phyloP scores from a whole-genome alignment of 2,888 invertebrate genomes.

The Erebia aethiops region DNA sequence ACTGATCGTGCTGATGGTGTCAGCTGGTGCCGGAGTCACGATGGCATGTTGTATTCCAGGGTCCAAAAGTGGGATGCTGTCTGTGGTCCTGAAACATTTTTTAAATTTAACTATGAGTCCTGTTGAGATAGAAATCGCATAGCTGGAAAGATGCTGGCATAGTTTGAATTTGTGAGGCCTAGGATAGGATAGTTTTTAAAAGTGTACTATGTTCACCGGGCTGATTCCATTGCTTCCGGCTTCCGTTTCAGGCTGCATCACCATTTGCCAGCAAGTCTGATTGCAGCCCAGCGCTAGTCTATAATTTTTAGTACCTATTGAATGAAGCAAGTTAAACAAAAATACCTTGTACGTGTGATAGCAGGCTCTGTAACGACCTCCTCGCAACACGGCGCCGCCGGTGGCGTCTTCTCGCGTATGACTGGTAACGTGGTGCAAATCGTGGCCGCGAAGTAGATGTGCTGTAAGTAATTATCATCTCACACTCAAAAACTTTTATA shows the following conservation, averaged over 20 bases:
- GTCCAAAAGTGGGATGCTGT: slow-evolving; percentile 76
- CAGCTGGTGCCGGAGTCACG: slow-evolving; percentile 70
- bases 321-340: background rate
- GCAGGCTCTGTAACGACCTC: slow-evolving; percentile 64
- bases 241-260: no score
- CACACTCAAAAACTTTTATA: no score
- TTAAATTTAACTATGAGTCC: no score
- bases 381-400: slow-evolving; percentile 60
- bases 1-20: slow-evolving; percentile 79
- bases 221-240: no score
- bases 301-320: background rate
- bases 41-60: slow-evolving; percentile 70
- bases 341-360: slow-evolving; percentile 63
- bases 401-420: slow-evolving; percentile 55
- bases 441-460: slow-evolving; percentile 69
- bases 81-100: slow-evolving; percentile 62
- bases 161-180: no score
- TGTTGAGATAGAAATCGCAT: no score
- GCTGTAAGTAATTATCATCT: slow-evolving; percentile 49
- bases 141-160: no score
- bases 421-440: slow-evolving; percentile 74
- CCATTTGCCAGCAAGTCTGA: no score
- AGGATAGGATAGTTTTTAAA: no score
- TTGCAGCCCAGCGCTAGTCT: no score
- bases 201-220: no score